These are phyloP conservation scores for Mylabris sibirica DNA, from an alignment of 2,888 invertebrate genomes.

Conservation along the genomic window DNA sequence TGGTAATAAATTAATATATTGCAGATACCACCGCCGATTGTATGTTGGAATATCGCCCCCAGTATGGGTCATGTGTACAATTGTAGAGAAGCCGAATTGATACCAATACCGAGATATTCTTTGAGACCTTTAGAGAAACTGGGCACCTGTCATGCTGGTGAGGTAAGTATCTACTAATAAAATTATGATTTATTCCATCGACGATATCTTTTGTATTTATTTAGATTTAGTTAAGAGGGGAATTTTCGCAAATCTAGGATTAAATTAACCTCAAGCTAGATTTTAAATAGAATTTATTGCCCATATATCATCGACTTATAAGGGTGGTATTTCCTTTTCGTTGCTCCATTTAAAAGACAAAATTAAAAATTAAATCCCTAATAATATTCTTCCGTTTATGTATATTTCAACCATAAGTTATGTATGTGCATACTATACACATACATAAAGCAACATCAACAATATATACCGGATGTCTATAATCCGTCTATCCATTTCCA, in stretches of 20 bases:
- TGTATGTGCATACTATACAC: background rate
- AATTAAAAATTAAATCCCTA: background rate
- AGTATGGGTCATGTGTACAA: constrained; percentile 69
- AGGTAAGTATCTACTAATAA: constrained; percentile 56
- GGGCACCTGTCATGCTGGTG: constrained; percentile 67
- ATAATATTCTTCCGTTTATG: background rate
- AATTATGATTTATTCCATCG: constrained; percentile 25
- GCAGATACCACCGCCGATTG: constrained; percentile 66
- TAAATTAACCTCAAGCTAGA: background rate
- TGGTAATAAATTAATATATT: constrained; percentile 43
- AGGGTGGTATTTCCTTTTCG: background rate
- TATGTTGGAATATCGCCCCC: constrained; percentile 69
- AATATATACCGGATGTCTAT: constrained; percentile 9
- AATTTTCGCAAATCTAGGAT: background rate
- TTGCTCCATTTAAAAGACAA: background rate
- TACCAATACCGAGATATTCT: constrained; percentile 66
- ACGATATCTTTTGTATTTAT: constrained; percentile 12
- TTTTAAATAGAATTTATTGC: background rate
- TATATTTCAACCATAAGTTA: background rate
- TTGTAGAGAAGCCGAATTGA: constrained; percentile 67
- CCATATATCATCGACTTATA: background rate
- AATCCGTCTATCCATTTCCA: constrained; percentile 49
- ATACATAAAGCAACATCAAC: background rate
- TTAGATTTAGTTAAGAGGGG: constrained; percentile 12
- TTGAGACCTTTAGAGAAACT: constrained; percentile 66